Percentiles rank a stretch among this genome's conserved stretches.
Conservation (phyloP, 2,113 vertebrate genomes). For the Daubentonia madagascariensis region DNA sequence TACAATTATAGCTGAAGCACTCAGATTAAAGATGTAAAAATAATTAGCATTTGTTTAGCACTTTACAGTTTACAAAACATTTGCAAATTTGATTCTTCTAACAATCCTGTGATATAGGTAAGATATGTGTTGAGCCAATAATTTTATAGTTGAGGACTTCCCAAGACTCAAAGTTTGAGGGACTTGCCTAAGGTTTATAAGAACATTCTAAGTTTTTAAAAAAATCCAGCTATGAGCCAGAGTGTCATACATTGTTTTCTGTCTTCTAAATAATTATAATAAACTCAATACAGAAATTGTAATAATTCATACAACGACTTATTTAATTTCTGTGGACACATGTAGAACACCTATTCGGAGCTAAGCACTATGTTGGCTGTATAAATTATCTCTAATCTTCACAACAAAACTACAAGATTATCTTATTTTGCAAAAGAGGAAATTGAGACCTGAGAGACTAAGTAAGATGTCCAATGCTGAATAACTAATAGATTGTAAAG, state of each 20-base stretch:
- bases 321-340: background rate
- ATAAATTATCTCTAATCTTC: background rate
- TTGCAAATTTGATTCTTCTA: background rate
- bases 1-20: background rate
- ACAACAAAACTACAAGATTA: background rate
- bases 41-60: constrained; percentile 27
- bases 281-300: constrained; percentile 8
- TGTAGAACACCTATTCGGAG: background rate
- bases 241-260: background rate
- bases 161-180: background rate
- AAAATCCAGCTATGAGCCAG: background rate
- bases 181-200: background rate
- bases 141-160: background rate
- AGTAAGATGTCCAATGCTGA: background rate
- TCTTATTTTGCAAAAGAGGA: background rate
- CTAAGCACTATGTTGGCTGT: background rate
- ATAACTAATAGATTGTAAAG: background rate
- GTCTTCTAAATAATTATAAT: constrained; percentile 24
- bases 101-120: background rate
- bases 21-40: background rate
- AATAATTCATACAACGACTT: background rate
- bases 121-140: background rate
- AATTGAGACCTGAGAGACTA: background rate
- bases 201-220: background rate
- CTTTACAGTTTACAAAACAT: background rate